Evolutionary conservation across 2,888 invertebrate species (phyloP).

Genomic region (Aquatica leii): DNA sequence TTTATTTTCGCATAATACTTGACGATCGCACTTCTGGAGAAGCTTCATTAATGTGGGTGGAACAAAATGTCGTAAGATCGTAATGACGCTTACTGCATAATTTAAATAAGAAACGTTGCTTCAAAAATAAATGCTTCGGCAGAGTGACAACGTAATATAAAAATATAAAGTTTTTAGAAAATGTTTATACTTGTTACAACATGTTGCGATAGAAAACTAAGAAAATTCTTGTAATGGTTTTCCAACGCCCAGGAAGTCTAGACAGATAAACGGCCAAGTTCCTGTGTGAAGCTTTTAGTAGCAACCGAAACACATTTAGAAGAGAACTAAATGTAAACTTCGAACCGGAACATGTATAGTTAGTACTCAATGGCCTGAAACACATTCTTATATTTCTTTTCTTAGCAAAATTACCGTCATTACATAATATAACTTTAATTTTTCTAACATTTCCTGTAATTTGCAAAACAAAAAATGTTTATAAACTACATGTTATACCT

Average conservation of each 20-base stretch:
- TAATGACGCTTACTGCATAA: no score
- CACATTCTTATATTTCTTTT: conserved; percentile 27
- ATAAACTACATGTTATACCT: not conserved
- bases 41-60: no score
- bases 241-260: conserved; percentile 44
- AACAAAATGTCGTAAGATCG: no score
- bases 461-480: conserved; percentile 19
- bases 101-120: no score
- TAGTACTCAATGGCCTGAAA: conserved; percentile 43
- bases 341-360: conserved; percentile 42
- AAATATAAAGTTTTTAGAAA: no score
- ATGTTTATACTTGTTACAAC: no score
- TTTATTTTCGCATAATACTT: no score
- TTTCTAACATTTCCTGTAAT: conserved; percentile 18
- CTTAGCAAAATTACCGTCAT: conserved; percentile 16
- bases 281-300: conserved; percentile 43
- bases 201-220: not conserved
- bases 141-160: no score
- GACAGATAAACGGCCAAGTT: conserved; percentile 45
- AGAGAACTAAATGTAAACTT: conserved; percentile 40
- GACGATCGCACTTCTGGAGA: no score
- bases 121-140: no score
- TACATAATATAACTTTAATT: conserved; percentile 21
- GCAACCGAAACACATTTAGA: conserved; percentile 35
- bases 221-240: conserved; percentile 19